These are phyloP conservation scores for Patiria pectinifera DNA, from an alignment of 53 echinoderm and acorn worm species.

Conservation along the genomic window DNA sequence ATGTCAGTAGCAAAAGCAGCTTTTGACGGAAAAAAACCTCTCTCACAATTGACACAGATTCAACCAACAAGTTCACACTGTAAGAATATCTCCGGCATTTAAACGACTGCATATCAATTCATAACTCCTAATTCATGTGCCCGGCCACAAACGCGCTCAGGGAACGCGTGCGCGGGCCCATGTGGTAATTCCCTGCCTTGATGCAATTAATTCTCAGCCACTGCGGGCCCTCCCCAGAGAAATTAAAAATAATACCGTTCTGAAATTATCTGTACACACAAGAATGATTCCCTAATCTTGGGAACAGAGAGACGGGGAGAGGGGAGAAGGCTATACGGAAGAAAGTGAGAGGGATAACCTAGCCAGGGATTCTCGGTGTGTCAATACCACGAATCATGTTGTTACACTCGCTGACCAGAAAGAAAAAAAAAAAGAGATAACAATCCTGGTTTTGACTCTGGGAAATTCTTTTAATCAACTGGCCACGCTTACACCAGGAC, in stretches of 20 bases:
- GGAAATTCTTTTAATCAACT: constrained; percentile 33
- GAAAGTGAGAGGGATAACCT: not conserved
- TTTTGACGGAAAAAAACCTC: not conserved
- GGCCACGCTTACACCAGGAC: constrained; percentile 6
- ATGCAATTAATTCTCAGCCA: constrained; percentile 61
- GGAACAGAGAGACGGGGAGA: not conserved
- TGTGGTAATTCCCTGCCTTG: constrained; percentile 54
- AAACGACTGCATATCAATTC: constrained; percentile 36
- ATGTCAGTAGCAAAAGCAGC: not conserved
- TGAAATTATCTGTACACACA: constrained; percentile 62
- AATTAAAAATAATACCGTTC: constrained; percentile 65
- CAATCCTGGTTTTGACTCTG: constrained; percentile 25
- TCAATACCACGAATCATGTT: constrained; percentile 34
- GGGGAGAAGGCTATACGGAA: not conserved
- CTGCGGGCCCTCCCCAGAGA: constrained; percentile 33
- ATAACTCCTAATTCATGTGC: constrained; percentile 32
- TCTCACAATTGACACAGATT: not conserved
- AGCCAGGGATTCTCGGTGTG: not conserved
- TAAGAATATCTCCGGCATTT: constrained; percentile 11
- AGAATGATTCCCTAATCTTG: constrained; percentile 56
- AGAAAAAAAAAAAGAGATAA: constrained; percentile 24
- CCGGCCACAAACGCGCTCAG: constrained; percentile 2
- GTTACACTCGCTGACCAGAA: not conserved
- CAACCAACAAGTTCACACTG: not conserved
- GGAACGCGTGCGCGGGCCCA: constrained; percentile 7